phyloP scores from a whole-genome alignment of 37 sponge, comb jelly and placozoan species.

The Haliclona indistincta region DNA sequence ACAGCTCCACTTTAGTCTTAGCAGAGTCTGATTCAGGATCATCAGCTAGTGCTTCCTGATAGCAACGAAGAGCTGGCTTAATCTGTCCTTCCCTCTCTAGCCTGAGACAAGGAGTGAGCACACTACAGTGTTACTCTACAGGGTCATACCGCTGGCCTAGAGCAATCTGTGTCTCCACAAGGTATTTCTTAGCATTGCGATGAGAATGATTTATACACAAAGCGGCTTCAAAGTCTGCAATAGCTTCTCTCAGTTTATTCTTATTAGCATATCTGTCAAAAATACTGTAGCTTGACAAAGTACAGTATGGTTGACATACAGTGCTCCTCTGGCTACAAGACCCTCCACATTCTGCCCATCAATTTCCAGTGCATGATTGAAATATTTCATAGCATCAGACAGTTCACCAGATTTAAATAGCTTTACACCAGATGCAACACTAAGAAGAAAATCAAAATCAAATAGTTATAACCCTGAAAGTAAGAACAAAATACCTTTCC shows the following conservation, averaged over 20 bases:
- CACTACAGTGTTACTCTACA: not conserved
- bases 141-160: conserved; percentile 58
- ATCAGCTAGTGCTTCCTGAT: conserved; percentile 50
- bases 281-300: not conserved
- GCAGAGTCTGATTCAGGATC: conserved; percentile 40
- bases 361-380: conserved; percentile 77
- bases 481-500: conserved; percentile 50
- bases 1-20: conserved; percentile 26
- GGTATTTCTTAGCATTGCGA: conserved; percentile 71
- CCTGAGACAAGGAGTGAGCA: conserved; percentile 7
- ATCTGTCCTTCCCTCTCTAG: conserved; percentile 49
- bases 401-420: conserved; percentile 62
- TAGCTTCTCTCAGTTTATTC: conserved; percentile 35
- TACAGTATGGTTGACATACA: conserved; percentile 32
- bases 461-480: not conserved
- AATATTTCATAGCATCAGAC: conserved; percentile 46
- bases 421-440: conserved; percentile 69
- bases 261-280: conserved; percentile 63
- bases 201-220: conserved; percentile 55
- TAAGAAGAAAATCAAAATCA: conserved; percentile 9
- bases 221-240: conserved; percentile 65
- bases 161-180: conserved; percentile 70
- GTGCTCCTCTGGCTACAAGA: conserved; percentile 81
- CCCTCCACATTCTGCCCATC: conserved; percentile 77
- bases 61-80: conserved; percentile 46